phyloP scores from a whole-genome alignment of 2,113 vertebrate genomes.

The Suncus etruscus region DNA sequence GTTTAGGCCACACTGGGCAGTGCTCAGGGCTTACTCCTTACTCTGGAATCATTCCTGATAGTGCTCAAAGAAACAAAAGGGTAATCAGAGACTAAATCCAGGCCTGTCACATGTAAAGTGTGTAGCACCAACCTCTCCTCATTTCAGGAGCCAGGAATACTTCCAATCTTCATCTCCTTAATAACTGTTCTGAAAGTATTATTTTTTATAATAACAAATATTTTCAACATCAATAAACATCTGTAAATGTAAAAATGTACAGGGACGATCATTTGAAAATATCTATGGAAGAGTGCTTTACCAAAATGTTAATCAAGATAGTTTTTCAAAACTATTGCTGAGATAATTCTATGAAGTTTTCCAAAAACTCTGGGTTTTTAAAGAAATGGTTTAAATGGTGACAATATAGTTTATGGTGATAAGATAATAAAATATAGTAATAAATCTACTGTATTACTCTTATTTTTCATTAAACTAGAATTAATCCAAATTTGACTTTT shows the following conservation, averaged over 20 bases:
- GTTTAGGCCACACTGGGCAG: too few relatives aligned
- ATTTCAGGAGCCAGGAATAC: not conserved
- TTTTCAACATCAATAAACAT: not conserved
- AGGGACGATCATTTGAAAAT: not conserved
- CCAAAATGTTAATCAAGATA: not conserved
- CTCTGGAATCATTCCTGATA: too few relatives aligned
- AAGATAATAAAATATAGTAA: too few relatives aligned
- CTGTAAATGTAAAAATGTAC: not conserved
- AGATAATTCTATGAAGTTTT: too few relatives aligned
- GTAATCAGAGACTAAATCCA: too few relatives aligned
- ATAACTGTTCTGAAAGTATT: not conserved
- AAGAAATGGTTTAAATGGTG: too few relatives aligned
- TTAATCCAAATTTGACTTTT: not conserved
- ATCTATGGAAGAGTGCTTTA: not conserved
- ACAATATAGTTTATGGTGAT: too few relatives aligned
- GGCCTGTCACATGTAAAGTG: too few relatives aligned
- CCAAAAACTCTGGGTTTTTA: too few relatives aligned
- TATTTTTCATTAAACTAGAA: not conserved
- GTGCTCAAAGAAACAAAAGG: too few relatives aligned
- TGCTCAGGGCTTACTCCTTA: too few relatives aligned
- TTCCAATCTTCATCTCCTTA: not conserved
- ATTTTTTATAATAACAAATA: conserved; percentile 29
- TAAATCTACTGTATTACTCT: too few relatives aligned
- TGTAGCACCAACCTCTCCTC: not conserved
- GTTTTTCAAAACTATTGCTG: not conserved